These are phyloP conservation scores for Papilio gigon DNA, from an alignment of 2,888 invertebrate genomes.

Conservation along the genomic window DNA sequence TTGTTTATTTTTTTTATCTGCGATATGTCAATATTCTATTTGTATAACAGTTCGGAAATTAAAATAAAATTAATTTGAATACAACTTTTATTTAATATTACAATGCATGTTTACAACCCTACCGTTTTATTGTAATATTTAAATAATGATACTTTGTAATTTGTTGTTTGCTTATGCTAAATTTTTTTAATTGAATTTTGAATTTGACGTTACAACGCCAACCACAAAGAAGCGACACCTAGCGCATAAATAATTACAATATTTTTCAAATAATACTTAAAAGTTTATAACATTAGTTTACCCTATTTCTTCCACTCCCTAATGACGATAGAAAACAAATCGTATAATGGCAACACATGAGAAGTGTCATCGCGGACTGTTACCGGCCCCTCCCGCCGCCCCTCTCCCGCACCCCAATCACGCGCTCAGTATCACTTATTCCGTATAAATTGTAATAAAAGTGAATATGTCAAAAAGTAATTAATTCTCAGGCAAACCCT, in stretches of 20 bases:
- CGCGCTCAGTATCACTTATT: constrained; percentile 54
- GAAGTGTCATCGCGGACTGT: constrained; percentile 26
- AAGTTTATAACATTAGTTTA: too few relatives aligned
- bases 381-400: constrained; percentile 20
- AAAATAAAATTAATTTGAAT: constrained; percentile 38
- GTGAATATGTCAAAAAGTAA: constrained; percentile 79
- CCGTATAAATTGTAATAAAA: constrained; percentile 76
- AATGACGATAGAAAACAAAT: not conserved
- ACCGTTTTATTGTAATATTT: constrained; percentile 32
- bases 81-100: constrained; percentile 45
- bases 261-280: too few relatives aligned
- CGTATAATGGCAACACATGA: constrained; percentile 36
- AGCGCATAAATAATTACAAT: too few relatives aligned
- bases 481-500: constrained; percentile 73
- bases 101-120: constrained; percentile 19
- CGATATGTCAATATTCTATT: constrained; percentile 44
- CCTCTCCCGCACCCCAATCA: constrained; percentile 39
- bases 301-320: not conserved
- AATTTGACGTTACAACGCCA: not conserved
- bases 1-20: constrained; percentile 41
- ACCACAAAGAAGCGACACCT: constrained; percentile 1
- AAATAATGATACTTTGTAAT: constrained; percentile 38
- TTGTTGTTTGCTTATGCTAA: constrained; percentile 25
- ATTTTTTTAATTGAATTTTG: constrained; percentile 1
- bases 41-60: constrained; percentile 39